A percentile compares a stretch with the other conserved stretches of the same genome.
These are phyloP conservation scores for Heliconius charithonia DNA, from an alignment of 2,888 invertebrate species.

Conservation along the genomic window DNA sequence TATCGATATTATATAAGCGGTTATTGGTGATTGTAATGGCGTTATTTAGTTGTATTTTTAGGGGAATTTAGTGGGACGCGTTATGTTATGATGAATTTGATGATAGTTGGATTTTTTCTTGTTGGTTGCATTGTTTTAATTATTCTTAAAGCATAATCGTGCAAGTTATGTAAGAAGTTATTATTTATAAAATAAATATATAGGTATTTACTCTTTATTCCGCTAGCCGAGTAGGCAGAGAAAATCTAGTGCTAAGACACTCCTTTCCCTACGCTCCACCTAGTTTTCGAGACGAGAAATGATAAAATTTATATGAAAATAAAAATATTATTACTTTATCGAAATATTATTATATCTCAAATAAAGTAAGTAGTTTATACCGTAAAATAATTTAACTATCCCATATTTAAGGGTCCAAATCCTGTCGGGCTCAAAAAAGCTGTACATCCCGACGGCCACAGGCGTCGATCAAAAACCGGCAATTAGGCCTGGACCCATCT, in stretches of 20 bases:
- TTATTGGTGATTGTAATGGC: conserved; percentile 20
- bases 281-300: too few species aligned
- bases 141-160: too few species aligned
- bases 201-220: too few species aligned
- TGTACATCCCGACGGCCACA: conserved; percentile 31
- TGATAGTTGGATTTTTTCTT: too few species aligned
- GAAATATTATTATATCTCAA: background rate
- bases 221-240: too few species aligned
- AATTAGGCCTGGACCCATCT: conserved; percentile 68
- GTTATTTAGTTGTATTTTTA: background rate
- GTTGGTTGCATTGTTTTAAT: too few species aligned
- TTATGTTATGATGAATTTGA: background rate
- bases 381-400: conserved; percentile 19
- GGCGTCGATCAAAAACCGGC: conserved; percentile 52
- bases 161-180: too few species aligned
- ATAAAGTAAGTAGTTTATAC: background rate
- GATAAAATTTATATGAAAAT: too few species aligned
- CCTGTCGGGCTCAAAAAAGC: conserved; percentile 22
- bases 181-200: too few species aligned
- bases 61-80: background rate
- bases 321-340: too few species aligned
- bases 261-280: too few species aligned
- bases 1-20: conserved; percentile 33
- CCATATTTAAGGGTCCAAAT: conserved; percentile 19
- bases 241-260: too few species aligned